Evolutionary conservation across 1,140 invertebrate species (phyloP).

Genomic region (Euwallacea fornicatus): DNA sequence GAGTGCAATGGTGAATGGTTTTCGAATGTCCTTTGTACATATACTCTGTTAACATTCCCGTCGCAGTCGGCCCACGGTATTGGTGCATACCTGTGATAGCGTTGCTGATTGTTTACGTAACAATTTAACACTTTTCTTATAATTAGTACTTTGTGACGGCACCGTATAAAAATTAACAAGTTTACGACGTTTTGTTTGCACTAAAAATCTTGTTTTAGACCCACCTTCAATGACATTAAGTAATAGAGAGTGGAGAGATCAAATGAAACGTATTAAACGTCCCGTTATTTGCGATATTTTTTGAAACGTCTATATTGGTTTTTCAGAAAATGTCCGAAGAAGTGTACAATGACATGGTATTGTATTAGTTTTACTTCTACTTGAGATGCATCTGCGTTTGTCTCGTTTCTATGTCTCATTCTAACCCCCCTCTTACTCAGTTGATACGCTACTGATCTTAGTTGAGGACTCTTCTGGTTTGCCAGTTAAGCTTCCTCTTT

Average conservation of each 20-base stretch:
- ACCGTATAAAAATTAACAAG: slow-evolving; percentile 35
- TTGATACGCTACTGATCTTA: too few relatives aligned
- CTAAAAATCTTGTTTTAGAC: background rate
- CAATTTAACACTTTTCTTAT: slow-evolving; percentile 33
- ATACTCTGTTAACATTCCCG: background rate
- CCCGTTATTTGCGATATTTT: slow-evolving; percentile 23
- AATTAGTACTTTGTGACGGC: slow-evolving; percentile 31
- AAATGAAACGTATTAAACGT: too few relatives aligned
- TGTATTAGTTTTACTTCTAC: slow-evolving; percentile 57
- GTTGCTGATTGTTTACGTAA: slow-evolving; percentile 32
- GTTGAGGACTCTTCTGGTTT: too few relatives aligned
- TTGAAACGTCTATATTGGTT: slow-evolving; percentile 34
- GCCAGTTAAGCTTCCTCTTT: too few relatives aligned
- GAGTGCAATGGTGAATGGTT: slow-evolving; percentile 34
- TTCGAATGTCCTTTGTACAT: slow-evolving; percentile 20
- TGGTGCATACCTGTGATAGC: background rate
- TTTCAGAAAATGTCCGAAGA: slow-evolving; percentile 79
- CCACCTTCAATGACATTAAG: background rate
- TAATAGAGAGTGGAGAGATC: background rate
- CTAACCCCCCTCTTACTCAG: background rate
- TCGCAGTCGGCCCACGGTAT: background rate
- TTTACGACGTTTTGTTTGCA: slow-evolving; percentile 34
- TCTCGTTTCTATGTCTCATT: slow-evolving; percentile 16
- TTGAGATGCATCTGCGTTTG: slow-evolving; percentile 36
- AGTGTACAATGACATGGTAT: slow-evolving; percentile 80